Conservation (phyloP, 2,113 vertebrate species). For the Alethe diademata region DNA sequence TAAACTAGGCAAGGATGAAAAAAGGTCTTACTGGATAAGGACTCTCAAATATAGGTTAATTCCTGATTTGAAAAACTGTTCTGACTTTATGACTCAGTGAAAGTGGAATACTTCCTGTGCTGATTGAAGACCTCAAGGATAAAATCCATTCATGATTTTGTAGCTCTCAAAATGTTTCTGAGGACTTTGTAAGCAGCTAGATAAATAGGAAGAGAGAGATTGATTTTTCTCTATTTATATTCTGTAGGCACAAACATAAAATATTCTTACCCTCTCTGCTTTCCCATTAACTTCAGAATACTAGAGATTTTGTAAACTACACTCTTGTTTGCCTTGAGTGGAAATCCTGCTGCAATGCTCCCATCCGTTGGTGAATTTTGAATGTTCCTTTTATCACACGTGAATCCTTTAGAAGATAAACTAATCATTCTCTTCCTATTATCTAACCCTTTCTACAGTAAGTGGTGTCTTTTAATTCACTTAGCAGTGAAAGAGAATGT, state of each 20-base stretch:
- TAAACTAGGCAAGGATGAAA: not conserved
- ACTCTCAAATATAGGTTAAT: not conserved
- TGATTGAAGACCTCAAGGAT: not conserved
- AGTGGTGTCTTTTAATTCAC: not conserved
- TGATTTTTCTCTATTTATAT: not conserved
- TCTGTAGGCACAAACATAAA: not conserved
- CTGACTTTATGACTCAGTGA: not conserved
- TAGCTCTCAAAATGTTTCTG: not conserved
- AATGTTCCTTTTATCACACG: not conserved
- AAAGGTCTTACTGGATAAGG: not conserved
- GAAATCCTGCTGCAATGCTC: not conserved
- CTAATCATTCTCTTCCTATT: not conserved
- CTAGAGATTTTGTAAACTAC: not conserved
- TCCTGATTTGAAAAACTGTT: not conserved
- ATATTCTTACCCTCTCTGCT: not conserved
- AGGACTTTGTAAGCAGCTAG: not conserved
- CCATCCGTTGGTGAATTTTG: accelerated
- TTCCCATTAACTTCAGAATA: not conserved
- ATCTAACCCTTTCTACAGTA: not conserved
- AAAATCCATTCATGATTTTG: not conserved
- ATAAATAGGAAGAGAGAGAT: not conserved
- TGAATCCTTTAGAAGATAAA: not conserved
- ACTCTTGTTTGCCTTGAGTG: not conserved
- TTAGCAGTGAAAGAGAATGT: not conserved
- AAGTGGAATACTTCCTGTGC: not conserved